Evolutionary conservation across 2,797 vertebrate species (phyloP), one percentile per base, ranked within the genome.

Genomic region (Poecilia gillii): DNA sequence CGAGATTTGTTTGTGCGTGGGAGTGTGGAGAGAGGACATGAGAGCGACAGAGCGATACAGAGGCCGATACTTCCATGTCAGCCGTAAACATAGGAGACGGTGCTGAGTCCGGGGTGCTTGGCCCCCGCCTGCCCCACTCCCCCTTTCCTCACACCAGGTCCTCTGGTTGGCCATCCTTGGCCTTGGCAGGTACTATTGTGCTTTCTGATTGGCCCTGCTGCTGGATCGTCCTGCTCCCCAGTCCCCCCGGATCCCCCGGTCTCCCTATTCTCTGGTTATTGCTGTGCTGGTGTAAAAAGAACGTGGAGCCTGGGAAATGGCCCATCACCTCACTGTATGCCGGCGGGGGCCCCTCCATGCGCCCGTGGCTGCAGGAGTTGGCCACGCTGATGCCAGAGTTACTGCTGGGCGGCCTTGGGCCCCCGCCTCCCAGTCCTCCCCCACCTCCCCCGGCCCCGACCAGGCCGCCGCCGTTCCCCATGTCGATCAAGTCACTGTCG

Each of bases 251-350:
- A 68, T 94, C 95, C 76, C 87, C 85, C n/a, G 79, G 76, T 49
- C 90, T 90, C 81, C 91, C 91, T 70, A 82, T 83, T 92, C 96
- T 96, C 94, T 96, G 96, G 75, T 95, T 92, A 90, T 96, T 96
- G 96, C 96, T 97, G 95, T 98, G 98, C 97, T 98, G 98, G 97
- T 98, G 97, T 90, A 97, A 96, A 96, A 97, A 97, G 96, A 97
- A 97, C 11, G 97, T 94, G 59, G 97, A 95, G 84, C 97, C 97
- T 0, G 97, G 96, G 89, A 96, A 97, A 91, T 97, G 97, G 84
- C 97, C 97, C 96, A 98, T 97, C 91, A 98, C 97, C 94, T 99
- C 97, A 20, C 96, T 99, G 96, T 99, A 99, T 0, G 98, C 96
- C 0, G 98, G 98, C 33, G 98, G 98, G 2, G 98, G 97, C 68